A percentile compares a stretch with the other conserved stretches of the same genome.
phyloP scores from a whole-genome alignment of 2,888 invertebrate species.

The Pyrrhia umbra region DNA sequence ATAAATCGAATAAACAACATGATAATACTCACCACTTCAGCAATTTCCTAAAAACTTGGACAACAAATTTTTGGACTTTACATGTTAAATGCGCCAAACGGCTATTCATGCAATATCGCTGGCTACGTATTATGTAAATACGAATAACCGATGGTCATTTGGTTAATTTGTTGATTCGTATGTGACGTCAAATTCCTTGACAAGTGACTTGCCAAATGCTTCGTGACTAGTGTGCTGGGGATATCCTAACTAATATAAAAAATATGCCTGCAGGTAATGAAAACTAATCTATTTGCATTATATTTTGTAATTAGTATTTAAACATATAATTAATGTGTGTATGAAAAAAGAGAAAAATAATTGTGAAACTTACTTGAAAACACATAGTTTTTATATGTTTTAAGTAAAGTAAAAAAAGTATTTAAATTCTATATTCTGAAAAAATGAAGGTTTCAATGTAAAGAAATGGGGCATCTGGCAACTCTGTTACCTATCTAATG shows the following conservation, averaged over 20 bases:
- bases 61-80: neutral
- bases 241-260: neutral
- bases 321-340: too few relatives aligned
- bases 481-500: conserved; percentile 69
- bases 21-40: too few relatives aligned
- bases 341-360: too few relatives aligned
- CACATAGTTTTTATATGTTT: too few relatives aligned
- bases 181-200: neutral
- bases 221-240: neutral
- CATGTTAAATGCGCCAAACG: neutral
- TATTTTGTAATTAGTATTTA: too few relatives aligned
- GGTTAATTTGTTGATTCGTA: neutral
- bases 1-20: too few relatives aligned
- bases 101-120: neutral
- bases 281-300: too few relatives aligned
- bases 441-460: conserved; percentile 51
- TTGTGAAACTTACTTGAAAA: too few relatives aligned
- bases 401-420: too few relatives aligned
- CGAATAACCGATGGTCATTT: neutral
- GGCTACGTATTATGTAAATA: neutral
- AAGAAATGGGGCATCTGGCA: conserved; percentile 52
- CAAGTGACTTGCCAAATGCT: neutral
- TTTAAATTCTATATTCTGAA: conserved; percentile 17
- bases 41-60: too few relatives aligned
- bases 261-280: too few relatives aligned